Evolutionary conservation across 2,113 vertebrate species (phyloP), one percentile per base, ranked within the genome.

Genomic region (Aphelocoma coerulescens): DNA sequence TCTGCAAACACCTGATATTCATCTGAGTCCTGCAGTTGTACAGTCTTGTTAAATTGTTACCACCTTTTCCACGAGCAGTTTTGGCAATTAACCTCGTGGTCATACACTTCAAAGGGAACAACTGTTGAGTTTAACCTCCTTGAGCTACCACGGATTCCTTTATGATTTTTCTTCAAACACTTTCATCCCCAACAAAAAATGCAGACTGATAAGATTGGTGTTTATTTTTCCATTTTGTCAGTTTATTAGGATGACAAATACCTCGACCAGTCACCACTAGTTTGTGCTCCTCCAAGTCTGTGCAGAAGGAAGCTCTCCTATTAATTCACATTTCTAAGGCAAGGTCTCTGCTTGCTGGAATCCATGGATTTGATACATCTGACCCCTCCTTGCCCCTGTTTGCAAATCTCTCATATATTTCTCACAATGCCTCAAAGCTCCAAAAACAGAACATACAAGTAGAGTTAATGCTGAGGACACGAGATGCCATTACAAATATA

Each of bases 11-110:
- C 99, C 99, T 99, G 99, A 99, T 99, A 99, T 97, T 98, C 97
- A 98, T 94, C 97, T 97, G 97, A 97, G 97, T 85, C 83, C 98
- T 97, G 98, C 98, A 97, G 98, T 97, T 97, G 97, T 97, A 97
- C 98, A 98, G 98, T 98, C 97, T 98, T 97, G 98, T 99, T 99
- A 99, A 99, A 99, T 99, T 99, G 99, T 99, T 99, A 99, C 99
- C 99, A 99, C 99, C 99, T 99, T 99, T 98, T 98, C 98, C 98
- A 99, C 98, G 98, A 98, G 98, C 97, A 94, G 98, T 98, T 98
- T 98, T 98, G 98, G 99, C 99, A 99, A 99, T 99, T 99, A 99
- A 99, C 98, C 98, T 98, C 98, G 73, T 97, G 98, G 98, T 98
- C 97, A 96, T 97, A 88, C 95, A 99, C 99, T 99, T 99, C 99